Evolutionary conservation across 1,140 invertebrate species (phyloP).

Genomic region (Apis mellifera): Amel_HAv3.1 CM009931.2:25157501-25158000

Average conservation of each 20-base stretch:
- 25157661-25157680: not conserved
- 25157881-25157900: not conserved
- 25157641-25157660: not conserved
- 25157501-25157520: slow-evolving; percentile 99
- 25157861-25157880: not conserved
- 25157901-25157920: not conserved
- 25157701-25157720: slow-evolving; percentile 3
- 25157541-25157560: not conserved
- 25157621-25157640: no score
- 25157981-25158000: not conserved
- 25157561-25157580: not conserved
- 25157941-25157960: no score
- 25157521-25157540: slow-evolving; percentile 77
- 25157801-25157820: slow-evolving; percentile 92
- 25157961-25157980: not conserved
- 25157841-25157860: slow-evolving; percentile 94
- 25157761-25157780: slow-evolving; percentile 99
- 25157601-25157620: not conserved
- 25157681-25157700: not conserved
- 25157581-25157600: not conserved
- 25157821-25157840: slow-evolving; percentile 97
- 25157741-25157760: slow-evolving; percentile 91
- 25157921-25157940: slow-evolving; percentile 21
- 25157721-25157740: not conserved
- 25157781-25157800: slow-evolving; percentile 95